Evolutionary conservation across 1,140 invertebrate species (phyloP).

Genomic region (Drosophila bocki): DNA sequence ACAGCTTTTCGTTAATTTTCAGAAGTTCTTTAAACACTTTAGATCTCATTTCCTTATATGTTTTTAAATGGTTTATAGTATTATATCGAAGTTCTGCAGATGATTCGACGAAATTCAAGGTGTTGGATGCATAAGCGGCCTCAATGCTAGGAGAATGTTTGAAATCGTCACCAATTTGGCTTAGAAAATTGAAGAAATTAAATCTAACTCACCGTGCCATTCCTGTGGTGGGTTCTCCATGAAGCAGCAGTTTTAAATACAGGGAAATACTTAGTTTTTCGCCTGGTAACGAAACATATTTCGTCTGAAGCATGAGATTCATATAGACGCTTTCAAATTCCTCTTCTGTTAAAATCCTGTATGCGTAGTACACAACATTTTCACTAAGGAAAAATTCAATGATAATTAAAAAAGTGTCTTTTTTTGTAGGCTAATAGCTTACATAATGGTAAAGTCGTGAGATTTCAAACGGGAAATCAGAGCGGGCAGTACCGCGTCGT

Average conservation of each 20-base stretch:
- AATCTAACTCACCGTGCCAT: background rate
- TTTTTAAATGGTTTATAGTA: no score
- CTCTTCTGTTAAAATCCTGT: background rate
- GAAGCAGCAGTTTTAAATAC: background rate
- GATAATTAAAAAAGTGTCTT: no score
- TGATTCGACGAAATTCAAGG: background rate
- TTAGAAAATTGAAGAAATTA: background rate
- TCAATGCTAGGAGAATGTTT: background rate
- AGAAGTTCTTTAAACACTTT: background rate
- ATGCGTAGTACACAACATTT: background rate
- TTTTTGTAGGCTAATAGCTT: background rate
- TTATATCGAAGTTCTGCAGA: no score
- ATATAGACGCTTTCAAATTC: background rate
- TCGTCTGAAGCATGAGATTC: background rate
- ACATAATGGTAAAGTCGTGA: background rate
- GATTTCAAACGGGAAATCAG: background rate
- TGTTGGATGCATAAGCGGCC: background rate
- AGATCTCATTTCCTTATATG: background rate
- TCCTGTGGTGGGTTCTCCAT: background rate
- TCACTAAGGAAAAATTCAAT: background rate
- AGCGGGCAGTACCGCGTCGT: background rate
- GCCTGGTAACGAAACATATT: background rate
- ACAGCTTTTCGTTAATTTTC: background rate
- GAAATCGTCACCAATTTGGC: no score
- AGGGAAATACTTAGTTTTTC: no score